A percentile compares a stretch with the other conserved stretches of the same genome.
Evolutionary conservation across 1,140 invertebrate genomes (phyloP).

Genomic region (Uloborus diversus): DNA sequence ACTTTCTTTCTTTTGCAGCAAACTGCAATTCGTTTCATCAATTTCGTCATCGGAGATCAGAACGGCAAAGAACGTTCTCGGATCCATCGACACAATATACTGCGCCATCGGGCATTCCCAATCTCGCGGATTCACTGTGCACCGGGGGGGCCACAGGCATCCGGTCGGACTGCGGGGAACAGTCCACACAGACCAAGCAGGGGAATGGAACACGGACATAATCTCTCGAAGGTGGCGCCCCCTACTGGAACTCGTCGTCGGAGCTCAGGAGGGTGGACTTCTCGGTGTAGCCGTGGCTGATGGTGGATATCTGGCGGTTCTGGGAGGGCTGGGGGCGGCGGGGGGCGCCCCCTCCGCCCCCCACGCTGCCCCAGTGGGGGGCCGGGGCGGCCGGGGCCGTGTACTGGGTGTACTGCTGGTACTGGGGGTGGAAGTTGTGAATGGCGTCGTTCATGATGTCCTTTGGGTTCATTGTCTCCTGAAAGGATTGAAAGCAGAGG

Average conservation of each 20-base stretch:
- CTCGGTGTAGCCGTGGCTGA: constrained; percentile 80
- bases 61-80: too few species aligned
- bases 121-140: too few species aligned
- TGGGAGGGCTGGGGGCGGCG: constrained; percentile 20
- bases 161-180: too few species aligned
- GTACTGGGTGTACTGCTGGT: constrained; percentile 99
- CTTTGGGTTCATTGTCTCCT: constrained; percentile 99
- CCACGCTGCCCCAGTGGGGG: constrained; percentile 43
- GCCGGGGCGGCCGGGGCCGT: constrained; percentile 74
- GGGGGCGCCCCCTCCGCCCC: constrained; percentile 37
- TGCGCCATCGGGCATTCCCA: too few species aligned
- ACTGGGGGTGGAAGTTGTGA: constrained; percentile 99
- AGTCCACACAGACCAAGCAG: too few species aligned
- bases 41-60: too few species aligned
- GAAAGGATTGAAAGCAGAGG: constrained; percentile 62
- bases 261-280: constrained; percentile 97
- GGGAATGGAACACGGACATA: too few species aligned
- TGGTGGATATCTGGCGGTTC: constrained; percentile 58
- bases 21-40: too few species aligned
- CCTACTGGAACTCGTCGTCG: constrained; percentile 95
- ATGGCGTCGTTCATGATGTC: constrained; percentile 99
- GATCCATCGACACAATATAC: too few species aligned
- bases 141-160: too few species aligned
- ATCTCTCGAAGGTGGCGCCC: too few species aligned
- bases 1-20: too few species aligned